Evolutionary conservation across 2,113 vertebrate species (phyloP).

Genomic region (Pseudolaguvia tuberculata): DNA sequence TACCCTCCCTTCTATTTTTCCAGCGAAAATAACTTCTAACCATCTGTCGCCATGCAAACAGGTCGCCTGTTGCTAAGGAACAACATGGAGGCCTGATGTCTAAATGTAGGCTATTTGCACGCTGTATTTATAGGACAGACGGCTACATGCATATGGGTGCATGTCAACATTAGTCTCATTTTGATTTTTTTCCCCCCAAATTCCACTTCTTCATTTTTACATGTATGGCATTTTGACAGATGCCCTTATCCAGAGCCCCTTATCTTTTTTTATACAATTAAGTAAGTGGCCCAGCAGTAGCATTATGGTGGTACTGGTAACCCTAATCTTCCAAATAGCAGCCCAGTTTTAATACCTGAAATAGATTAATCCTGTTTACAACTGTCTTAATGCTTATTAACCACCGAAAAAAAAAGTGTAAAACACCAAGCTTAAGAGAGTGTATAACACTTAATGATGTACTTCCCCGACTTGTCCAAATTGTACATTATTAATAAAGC

Average conservation of each 20-base stretch:
- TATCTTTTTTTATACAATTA: too few relatives aligned
- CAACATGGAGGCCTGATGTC: conserved; percentile 59
- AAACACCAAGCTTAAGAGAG: background rate
- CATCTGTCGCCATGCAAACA: conserved; percentile 71
- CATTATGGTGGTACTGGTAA: too few relatives aligned
- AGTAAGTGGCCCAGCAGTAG: too few relatives aligned
- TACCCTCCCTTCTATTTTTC: conserved; percentile 50
- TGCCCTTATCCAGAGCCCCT: too few relatives aligned
- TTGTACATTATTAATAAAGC: background rate
- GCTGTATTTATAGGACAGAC: conserved; percentile 30
- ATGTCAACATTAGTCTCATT: conserved; percentile 8
- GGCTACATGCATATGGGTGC: conserved; percentile 15
- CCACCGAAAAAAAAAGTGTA: background rate
- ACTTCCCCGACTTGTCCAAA: background rate
- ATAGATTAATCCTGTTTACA: conserved; percentile 2
- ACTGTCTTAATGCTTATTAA: conserved; percentile 5
- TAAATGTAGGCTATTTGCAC: conserved; percentile 30
- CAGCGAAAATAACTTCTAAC: conserved; percentile 75
- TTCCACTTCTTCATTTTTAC: background rate
- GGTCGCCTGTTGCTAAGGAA: conserved; percentile 73
- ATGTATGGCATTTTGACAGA: too few relatives aligned
- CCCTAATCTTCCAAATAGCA: too few relatives aligned
- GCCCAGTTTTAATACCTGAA: background rate
- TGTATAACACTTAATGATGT: background rate
- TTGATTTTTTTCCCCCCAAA: background rate